Conservation (phyloP, 2,113 vertebrate species). For the Chaetura pelagica region DNA sequence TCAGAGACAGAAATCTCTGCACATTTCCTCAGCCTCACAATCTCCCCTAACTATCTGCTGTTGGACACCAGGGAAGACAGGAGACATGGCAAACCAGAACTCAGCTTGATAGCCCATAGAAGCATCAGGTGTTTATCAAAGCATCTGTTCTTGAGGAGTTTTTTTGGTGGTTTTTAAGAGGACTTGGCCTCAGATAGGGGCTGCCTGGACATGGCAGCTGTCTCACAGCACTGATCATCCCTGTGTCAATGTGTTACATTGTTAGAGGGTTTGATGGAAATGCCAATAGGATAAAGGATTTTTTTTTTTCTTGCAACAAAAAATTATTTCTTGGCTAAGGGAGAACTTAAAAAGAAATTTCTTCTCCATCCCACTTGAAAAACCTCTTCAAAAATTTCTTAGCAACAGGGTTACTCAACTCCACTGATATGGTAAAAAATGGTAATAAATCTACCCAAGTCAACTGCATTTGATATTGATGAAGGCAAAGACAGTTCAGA, state of each 20-base stretch:
- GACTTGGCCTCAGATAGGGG: neutral
- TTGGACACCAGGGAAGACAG: neutral
- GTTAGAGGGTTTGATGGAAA: neutral
- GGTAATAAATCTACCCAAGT: neutral
- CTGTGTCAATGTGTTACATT: accelerated
- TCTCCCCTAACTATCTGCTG: neutral
- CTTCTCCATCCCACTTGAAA: neutral
- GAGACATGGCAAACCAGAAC: accelerated
- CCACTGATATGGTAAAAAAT: neutral
- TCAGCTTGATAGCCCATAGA: neutral
- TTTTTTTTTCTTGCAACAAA: accelerated
- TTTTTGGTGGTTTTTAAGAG: neutral
- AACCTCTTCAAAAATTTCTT: neutral
- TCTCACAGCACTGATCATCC: neutral
- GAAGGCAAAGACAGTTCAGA: neutral
- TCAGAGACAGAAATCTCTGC: neutral
- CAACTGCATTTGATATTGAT: neutral
- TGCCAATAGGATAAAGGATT: neutral
- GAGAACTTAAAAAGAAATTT: neutral
- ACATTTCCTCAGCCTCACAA: neutral
- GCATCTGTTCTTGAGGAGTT: neutral
- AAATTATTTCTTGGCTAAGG: neutral
- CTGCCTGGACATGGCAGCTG: neutral
- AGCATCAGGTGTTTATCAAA: neutral
- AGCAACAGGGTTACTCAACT: neutral